These are phyloP conservation scores for Theonella swinhoei DNA, from an alignment of 37 sponge, comb jelly and placozoan species.

Conservation along the genomic window DNA sequence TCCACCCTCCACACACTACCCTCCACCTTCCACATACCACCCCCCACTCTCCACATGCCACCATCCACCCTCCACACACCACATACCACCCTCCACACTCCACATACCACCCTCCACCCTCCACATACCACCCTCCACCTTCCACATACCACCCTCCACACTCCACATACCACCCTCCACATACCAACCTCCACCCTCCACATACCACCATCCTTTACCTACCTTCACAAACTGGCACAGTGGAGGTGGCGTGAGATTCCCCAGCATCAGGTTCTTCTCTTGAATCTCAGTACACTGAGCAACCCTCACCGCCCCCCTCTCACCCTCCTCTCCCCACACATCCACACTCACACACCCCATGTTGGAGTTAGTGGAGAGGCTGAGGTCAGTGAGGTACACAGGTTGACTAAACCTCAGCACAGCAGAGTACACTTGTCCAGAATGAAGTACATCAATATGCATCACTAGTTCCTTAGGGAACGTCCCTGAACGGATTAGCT, in stretches of 20 bases:
- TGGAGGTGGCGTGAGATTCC: conserved; percentile 80
- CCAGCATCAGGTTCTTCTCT: conserved; percentile 60
- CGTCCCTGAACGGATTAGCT: not conserved
- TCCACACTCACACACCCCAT: conserved; percentile 79
- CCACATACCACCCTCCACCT: no score
- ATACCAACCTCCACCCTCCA: no score
- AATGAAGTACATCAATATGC: conserved; percentile 56
- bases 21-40: no score
- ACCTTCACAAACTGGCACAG: conserved; percentile 82
- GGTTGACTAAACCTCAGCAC: conserved; percentile 59
- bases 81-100: no score
- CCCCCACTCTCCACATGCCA: no score
- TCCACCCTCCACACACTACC: no score
- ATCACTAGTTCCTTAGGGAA: conserved; percentile 51
- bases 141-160: no score
- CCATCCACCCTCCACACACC: no score
- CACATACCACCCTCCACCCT: no score
- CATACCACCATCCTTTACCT: no score
- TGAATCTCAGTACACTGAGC: conserved; percentile 70
- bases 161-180: no score
- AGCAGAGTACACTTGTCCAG: conserved; percentile 67
- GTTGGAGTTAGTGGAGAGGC: conserved; percentile 51
- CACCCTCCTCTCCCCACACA: conserved; percentile 56
- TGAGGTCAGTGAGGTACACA: conserved; percentile 69
- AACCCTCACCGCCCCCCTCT: conserved; percentile 49